Evolutionary conservation across 2,888 invertebrate genomes (phyloP).

Genomic region (Epirrhoe alternata): DNA sequence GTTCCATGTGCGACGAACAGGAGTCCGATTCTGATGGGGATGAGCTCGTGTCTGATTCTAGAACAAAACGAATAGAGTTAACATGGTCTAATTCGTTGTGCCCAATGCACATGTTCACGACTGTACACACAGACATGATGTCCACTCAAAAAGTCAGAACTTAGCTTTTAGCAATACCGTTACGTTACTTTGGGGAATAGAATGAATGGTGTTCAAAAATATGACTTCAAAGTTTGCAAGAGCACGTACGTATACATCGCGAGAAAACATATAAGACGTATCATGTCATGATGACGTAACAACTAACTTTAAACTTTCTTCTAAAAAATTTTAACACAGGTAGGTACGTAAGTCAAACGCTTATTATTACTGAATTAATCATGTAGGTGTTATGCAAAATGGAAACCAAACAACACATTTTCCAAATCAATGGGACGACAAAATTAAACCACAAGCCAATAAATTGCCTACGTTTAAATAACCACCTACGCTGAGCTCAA

Average conservation of each 20-base stretch:
- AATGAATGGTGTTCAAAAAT: no score
- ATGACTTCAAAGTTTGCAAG: no score
- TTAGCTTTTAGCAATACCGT: background rate
- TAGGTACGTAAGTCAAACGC: no score
- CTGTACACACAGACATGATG: background rate
- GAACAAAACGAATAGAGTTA: slow-evolving; percentile 13
- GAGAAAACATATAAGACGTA: no score
- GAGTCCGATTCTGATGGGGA: slow-evolving; percentile 79
- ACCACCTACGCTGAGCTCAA: slow-evolving; percentile 20
- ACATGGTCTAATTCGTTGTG: background rate
- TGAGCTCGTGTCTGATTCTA: slow-evolving; percentile 75
- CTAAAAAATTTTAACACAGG: no score
- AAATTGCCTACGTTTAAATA: slow-evolving; percentile 2
- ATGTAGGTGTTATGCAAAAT: background rate
- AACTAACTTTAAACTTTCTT: no score
- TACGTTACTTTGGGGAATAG: no score
- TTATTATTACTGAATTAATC: background rate
- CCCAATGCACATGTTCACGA: background rate
- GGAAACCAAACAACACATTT: slow-evolving; percentile 6
- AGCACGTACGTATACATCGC: no score
- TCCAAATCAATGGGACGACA: slow-evolving; percentile 2
- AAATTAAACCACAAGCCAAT: background rate
- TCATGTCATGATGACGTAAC: no score
- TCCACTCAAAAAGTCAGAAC: background rate
- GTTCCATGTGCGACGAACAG: slow-evolving; percentile 84